Evolutionary conservation across 2,888 invertebrate genomes (phyloP).

Genomic region (Leptinotarsa peninsularis): DNA sequence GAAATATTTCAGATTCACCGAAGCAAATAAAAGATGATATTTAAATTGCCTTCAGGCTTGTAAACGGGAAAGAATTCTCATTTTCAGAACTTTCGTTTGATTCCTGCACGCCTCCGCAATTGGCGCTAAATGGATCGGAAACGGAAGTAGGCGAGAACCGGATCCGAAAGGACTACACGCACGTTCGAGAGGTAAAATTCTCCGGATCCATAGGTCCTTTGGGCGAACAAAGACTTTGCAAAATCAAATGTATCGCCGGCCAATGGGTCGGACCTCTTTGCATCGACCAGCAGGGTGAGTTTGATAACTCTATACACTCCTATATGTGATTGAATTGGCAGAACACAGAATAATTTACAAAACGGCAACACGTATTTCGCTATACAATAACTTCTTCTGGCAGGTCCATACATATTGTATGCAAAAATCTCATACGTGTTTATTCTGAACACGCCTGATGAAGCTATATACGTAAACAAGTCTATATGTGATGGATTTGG

Average conservation of each 20-base stretch:
- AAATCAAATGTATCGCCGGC: slow-evolving; percentile 86
- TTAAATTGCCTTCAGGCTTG: not conserved
- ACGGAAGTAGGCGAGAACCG: slow-evolving; percentile 62
- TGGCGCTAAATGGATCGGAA: slow-evolving; percentile 65
- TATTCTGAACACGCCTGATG: no score
- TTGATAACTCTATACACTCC: not conserved
- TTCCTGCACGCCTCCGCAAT: slow-evolving; percentile 65
- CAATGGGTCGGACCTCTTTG: slow-evolving; percentile 89
- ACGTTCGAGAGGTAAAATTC: slow-evolving; percentile 74
- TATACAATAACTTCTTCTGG: no score
- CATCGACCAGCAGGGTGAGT: slow-evolving; percentile 78
- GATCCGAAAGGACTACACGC: slow-evolving; percentile 64
- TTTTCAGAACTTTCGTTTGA: slow-evolving; percentile 60
- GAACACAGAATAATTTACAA: no score
- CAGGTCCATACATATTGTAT: no score
- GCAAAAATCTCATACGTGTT: no score
- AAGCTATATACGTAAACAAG: no score
- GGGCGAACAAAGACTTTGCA: slow-evolving; percentile 80
- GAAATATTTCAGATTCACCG: not conserved
- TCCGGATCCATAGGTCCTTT: slow-evolving; percentile 82
- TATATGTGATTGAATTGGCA: no score
- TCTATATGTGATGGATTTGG: no score
- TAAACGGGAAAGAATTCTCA: not conserved
- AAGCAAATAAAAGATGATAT: not conserved
- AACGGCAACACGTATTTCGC: no score